Base-by-base conservation (phyloP, 2,888 invertebrate genomes). In the Rhimphoctona megacephalus region DNA sequence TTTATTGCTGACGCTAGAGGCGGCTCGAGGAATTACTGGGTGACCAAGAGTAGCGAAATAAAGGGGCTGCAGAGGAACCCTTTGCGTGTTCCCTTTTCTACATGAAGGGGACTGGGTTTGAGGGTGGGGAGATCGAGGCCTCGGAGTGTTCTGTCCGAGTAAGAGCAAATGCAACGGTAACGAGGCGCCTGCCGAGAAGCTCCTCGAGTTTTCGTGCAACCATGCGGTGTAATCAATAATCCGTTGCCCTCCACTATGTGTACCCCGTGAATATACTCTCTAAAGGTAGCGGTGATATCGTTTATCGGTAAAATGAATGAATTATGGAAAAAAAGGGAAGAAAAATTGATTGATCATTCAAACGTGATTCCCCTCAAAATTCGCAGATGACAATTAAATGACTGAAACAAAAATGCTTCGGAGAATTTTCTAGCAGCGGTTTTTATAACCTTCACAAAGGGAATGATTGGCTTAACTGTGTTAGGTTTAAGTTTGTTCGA, bases 211-310 rank as follows among this genome's bases (percentile, higher is more conserved):
- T 87, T 78, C 85, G 88, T 88, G 85, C 86, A 86, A 86, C 87
- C 81, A 85, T 81, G 84, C 80, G 87, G 67, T 83, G 73, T 77
- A 83, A 88, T 88, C 88, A 78, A 88, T 88, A 87, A 85, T 73
- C 83, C 86, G 83, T 86, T 83, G 80, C 73, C 77, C 76, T 77
- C 80, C 76, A 46, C 30, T 49, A 61, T 73, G 66, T 36, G 25
- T 78, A 57, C 64, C 81, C 73, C 78, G 61, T 66, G 72, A 78
- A 82, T 85, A 73, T 78, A 54, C 70, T 36, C 11, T 22, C 73
- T 25, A 78, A 76, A 73, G 66, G 52, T 66, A 39, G 49, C 30
- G 43, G 43, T 43, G 22, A 61, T 30, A 61, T 46, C 14, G n/a
- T 61, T 49, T 9, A 54, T 36, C 30, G 57, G 5, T 57, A 14